These are phyloP conservation scores for Tragulus kanchil DNA, from an alignment of 2,113 vertebrate genomes.

Conservation along the genomic window DNA sequence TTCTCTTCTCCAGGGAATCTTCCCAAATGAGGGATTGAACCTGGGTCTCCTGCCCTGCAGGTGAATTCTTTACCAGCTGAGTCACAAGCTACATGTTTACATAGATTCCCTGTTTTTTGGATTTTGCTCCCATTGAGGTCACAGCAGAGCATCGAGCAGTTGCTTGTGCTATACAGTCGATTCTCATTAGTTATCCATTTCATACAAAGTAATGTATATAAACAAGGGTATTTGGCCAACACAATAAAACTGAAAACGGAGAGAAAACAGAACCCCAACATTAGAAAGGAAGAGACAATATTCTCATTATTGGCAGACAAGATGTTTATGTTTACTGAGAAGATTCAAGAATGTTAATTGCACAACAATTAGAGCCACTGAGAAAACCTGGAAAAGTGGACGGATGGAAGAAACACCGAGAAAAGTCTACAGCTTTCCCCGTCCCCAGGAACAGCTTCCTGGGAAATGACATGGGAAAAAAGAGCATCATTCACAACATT, in stretches of 20 bases:
- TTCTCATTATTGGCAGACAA: slow-evolving; percentile 17
- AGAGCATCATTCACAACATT: background rate
- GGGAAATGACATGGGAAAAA: background rate
- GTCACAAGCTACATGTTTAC: background rate
- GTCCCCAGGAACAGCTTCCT: background rate
- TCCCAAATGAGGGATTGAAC: rapidly evolving
- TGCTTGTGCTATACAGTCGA: background rate
- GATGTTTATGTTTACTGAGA: slow-evolving; percentile 33
- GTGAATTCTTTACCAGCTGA: background rate
- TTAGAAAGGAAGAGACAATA: slow-evolving; percentile 18
- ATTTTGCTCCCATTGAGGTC: background rate
- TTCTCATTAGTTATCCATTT: background rate
- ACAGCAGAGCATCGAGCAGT: background rate
- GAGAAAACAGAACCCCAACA: background rate
- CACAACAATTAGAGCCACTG: background rate
- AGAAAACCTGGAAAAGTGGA: background rate
- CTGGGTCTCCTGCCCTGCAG: background rate
- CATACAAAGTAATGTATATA: background rate
- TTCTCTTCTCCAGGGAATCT: background rate
- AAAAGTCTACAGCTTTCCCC: background rate
- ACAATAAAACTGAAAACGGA: background rate
- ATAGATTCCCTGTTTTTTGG: background rate
- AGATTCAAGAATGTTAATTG: background rate
- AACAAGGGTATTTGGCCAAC: background rate
- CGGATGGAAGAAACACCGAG: background rate